Base-by-base conservation (phyloP, 2,888 invertebrate genomes). In the Thera britannica region DNA sequence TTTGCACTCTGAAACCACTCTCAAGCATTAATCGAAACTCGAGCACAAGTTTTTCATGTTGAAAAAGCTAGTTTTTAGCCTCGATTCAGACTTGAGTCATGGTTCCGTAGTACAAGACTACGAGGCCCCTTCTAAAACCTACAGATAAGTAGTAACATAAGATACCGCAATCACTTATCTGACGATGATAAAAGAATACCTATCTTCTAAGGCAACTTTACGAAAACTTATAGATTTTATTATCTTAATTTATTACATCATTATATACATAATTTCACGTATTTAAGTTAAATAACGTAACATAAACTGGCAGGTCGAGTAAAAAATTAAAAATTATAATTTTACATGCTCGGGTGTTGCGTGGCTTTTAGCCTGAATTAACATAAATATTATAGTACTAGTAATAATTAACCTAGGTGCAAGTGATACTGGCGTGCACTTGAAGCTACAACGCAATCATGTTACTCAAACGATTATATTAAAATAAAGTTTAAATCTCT, bases 211-310 rank as follows among this genome's bases (percentile, higher is more conserved):
- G 90, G 91, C 90, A 90, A 87, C 85, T 84, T 90, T 90, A 90
- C 89, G 90, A 92, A 91, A 92, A 91, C 90, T 90, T 92, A 91
- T 84, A 89, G 88, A 90, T 89, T 88, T 90, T 90, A 23, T 85
- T 89, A 88, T 90, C 90, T 90, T 90, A 91, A 90, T 92, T 90
- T 90, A 92, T 91, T 91, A 92, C 88, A 90, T 89, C 90, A 90
- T 91, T 91, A 91, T 92, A 92, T 92, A 93, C 91, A 93, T 91
- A 92, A 92, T 91, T 91, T 86, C 89, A 90, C 90, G 89, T 90
- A 89, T 87, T 88, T 83, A 89, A 88, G 87, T 87, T 66, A 68
- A 71, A 86, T 85, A 85, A 90, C 84, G 87, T 88, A 89, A 90
- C 89, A 90, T 89, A 89, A 76, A 88, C 88, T 85, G 90, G 86